phyloP scores from a whole-genome alignment of 2,888 invertebrate species.

The Callinectes sapidus region DNA sequence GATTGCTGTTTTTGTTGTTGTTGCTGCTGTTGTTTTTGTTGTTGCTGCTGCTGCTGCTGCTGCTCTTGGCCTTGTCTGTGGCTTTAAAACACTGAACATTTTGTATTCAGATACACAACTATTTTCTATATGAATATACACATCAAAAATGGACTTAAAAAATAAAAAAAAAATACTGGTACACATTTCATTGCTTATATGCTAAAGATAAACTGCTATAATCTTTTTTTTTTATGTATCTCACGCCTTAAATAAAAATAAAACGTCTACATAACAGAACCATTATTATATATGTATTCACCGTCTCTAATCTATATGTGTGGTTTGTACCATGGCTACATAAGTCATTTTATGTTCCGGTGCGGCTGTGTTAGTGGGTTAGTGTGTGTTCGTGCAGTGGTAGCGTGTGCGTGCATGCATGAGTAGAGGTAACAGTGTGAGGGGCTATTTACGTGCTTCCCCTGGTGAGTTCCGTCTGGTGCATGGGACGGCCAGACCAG shows the following conservation, averaged over 20 bases:
- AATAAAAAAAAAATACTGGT: background rate
- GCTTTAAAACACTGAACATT: background rate
- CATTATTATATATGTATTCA: background rate
- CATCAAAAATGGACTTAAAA: background rate
- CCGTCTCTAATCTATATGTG: background rate
- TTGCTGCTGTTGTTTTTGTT: too few species aligned
- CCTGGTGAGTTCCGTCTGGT: background rate
- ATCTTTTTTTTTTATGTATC: background rate
- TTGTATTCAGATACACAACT: background rate
- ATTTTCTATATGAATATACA: background rate
- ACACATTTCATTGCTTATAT: background rate
- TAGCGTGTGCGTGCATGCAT: slow-evolving; percentile 32
- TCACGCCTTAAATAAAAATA: background rate
- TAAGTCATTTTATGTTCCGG: background rate
- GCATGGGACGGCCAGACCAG: background rate
- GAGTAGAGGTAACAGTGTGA: background rate
- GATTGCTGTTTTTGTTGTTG: too few species aligned
- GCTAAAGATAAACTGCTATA: too few species aligned
- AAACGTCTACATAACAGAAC: background rate
- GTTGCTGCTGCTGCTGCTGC: too few species aligned
- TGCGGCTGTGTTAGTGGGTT: background rate
- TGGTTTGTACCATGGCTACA: background rate
- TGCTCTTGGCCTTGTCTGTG: too few species aligned
- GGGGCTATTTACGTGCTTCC: background rate
- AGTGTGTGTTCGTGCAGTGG: background rate